Evolutionary conservation across 2,888 invertebrate species (phyloP).

Genomic region (Cryptophagus acutangulus): DNA sequence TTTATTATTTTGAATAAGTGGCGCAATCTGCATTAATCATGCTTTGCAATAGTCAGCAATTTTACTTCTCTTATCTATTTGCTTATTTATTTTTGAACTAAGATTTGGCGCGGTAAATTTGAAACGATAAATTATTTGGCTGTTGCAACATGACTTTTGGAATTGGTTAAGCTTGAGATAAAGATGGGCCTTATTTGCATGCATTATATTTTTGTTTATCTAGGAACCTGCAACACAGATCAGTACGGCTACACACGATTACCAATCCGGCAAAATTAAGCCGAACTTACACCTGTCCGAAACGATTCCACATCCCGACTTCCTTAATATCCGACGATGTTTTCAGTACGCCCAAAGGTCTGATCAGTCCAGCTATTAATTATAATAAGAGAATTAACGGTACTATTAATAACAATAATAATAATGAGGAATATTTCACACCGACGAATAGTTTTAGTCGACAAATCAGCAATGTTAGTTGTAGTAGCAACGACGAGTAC

Average conservation of each 20-base stretch:
- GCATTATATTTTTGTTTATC: slow-evolving; percentile 50
- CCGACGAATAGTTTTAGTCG: slow-evolving; percentile 29
- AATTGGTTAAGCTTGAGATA: slow-evolving; percentile 24
- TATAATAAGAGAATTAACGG: slow-evolving; percentile 1
- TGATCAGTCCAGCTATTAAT: slow-evolving; percentile 10
- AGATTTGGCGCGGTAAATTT: too few relatives aligned
- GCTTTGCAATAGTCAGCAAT: too few relatives aligned
- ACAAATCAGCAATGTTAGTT: slow-evolving; percentile 36
- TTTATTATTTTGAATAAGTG: too few relatives aligned
- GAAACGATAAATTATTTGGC: too few relatives aligned
- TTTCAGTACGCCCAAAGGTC: slow-evolving; percentile 31
- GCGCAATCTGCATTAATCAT: too few relatives aligned
- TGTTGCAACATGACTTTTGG: slow-evolving; percentile 10
- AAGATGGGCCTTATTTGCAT: slow-evolving; percentile 39
- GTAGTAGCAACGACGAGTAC: slow-evolving; percentile 37
- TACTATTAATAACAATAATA: slow-evolving; percentile 6
- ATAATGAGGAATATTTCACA: slow-evolving; percentile 24
- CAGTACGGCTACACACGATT: slow-evolving; percentile 49
- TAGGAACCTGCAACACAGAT: slow-evolving; percentile 59
- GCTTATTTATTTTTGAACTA: too few relatives aligned
- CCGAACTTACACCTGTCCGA: slow-evolving; percentile 34
- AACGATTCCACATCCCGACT: slow-evolving; percentile 34
- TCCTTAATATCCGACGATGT: slow-evolving; percentile 33
- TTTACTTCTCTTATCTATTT: too few relatives aligned
- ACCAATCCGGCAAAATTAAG: slow-evolving; percentile 27